phyloP scores from a whole-genome alignment of 2,888 invertebrate genomes.

The Trachelus iudaicus region DNA sequence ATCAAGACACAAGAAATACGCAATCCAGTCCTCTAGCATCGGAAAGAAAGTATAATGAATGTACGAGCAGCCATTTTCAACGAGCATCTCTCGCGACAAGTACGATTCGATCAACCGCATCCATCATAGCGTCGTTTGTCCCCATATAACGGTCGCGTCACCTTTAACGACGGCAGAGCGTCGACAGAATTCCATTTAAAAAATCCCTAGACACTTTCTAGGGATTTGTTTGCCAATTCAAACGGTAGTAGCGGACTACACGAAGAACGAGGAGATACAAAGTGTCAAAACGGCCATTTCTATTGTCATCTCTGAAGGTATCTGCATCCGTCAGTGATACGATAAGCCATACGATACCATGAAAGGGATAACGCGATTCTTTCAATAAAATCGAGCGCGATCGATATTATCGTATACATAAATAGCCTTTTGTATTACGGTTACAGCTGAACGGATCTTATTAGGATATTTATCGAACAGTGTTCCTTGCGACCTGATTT shows the following conservation, averaged over 20 bases:
- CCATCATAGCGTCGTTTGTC: neutral
- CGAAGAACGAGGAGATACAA: neutral
- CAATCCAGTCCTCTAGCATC: neutral
- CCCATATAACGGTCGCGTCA: neutral
- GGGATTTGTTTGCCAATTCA: neutral
- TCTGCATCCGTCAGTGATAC: neutral
- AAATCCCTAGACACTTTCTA: neutral
- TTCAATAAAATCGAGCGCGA: neutral
- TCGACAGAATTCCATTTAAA: neutral
- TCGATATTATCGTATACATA: neutral
- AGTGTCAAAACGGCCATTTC: neutral
- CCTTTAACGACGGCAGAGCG: neutral
- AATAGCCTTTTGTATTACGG: neutral
- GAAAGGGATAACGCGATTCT: neutral
- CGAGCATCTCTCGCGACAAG: neutral
- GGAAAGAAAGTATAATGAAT: neutral
- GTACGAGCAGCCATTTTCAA: neutral
- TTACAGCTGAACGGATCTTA: neutral
- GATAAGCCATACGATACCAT: neutral
- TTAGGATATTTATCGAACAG: neutral
- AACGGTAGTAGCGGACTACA: neutral
- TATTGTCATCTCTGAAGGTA: neutral
- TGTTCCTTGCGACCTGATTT: neutral
- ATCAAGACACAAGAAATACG: neutral
- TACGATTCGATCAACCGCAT: neutral